phyloP scores from a whole-genome alignment of 1,140 invertebrate genomes.

The Arion vulgaris region DNA sequence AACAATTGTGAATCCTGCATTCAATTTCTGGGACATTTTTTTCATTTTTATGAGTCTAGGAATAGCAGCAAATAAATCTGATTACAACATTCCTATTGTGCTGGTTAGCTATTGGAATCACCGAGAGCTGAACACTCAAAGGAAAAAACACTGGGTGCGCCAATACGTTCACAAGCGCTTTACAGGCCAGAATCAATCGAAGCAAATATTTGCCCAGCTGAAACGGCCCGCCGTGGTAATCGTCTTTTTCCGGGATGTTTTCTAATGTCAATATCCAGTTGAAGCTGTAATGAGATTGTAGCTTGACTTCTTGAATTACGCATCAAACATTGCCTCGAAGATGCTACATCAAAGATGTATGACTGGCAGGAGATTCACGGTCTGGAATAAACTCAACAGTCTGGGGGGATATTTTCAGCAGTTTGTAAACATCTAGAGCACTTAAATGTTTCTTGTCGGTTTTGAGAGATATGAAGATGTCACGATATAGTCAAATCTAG shows the following conservation, averaged over 20 bases:
- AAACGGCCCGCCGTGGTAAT: not conserved
- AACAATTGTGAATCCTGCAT: not conserved
- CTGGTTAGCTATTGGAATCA: not conserved
- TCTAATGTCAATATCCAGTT: constrained; percentile 19
- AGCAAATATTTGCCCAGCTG: constrained; percentile 5
- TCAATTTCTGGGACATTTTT: not conserved
- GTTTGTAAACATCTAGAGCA: not conserved
- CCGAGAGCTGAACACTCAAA: not conserved
- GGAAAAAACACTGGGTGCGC: not conserved
- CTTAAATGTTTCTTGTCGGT: not conserved
- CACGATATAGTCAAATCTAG: no score
- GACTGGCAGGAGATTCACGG: not conserved
- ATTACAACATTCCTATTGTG: constrained; percentile 13
- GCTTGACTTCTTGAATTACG: constrained; percentile 18
- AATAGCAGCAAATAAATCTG: constrained; percentile 6
- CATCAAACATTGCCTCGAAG: constrained; percentile 8
- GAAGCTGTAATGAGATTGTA: constrained; percentile 17
- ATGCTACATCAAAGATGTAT: constrained; percentile 19
- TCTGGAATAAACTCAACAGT: not conserved
- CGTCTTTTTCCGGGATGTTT: constrained; percentile 18
- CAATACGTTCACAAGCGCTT: constrained; percentile 15
- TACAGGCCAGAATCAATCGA: constrained; percentile 4
- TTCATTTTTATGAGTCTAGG: not conserved
- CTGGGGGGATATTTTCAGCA: not conserved
- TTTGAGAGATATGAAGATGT: not conserved